Conservation (phyloP, 2,888 invertebrate species). For the Caenorhabditis sinica region DNA sequence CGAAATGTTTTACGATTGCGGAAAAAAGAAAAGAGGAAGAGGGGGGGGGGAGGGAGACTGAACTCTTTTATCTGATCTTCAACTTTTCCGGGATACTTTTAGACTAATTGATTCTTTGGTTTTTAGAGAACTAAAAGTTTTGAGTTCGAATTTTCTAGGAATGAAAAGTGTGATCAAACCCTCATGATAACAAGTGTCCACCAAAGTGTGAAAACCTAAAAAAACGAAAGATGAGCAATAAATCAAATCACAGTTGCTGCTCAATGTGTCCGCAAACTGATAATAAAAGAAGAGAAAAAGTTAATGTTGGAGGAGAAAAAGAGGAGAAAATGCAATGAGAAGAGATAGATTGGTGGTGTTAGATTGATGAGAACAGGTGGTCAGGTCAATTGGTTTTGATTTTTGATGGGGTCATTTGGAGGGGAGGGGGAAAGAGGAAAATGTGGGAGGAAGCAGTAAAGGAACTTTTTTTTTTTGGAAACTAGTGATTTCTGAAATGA, state of each 20-base stretch:
- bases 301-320: background rate
- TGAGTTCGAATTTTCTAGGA: background rate
- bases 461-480: no score
- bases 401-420: constrained; percentile 16
- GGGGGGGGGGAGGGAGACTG: background rate
- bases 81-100: background rate
- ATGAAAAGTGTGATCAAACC: background rate
- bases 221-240: constrained; percentile 1
- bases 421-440: background rate
- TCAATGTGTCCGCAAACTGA: constrained; percentile 3
- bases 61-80: constrained; percentile 15
- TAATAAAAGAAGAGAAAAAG: background rate
- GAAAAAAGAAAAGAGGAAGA: background rate
- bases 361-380: constrained; percentile 20
- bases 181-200: background rate
- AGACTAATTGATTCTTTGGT: constrained; percentile 6
- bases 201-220: background rate
- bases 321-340: background rate
- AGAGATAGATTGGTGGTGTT: background rate
- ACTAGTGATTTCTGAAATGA: background rate
- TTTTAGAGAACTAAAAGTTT: background rate
- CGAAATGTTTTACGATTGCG: background rate
- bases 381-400: constrained; percentile 33
- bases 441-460: background rate
- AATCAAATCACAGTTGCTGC: constrained; percentile 2